Base-by-base conservation (phyloP, 1,140 invertebrate species). In the Sesamia nonagrioides region DNA sequence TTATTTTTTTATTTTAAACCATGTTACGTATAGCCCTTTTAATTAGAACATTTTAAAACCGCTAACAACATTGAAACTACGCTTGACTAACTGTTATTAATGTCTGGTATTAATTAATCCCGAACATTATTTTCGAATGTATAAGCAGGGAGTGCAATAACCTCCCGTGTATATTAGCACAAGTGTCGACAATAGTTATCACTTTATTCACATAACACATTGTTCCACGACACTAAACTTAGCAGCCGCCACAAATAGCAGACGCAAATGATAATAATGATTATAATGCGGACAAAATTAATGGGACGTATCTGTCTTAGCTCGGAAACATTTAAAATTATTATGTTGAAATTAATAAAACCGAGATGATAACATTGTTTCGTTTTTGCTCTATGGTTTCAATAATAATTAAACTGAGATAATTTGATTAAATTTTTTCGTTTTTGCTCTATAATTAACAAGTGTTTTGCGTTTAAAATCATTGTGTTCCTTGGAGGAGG, bases 111-210 rank as follows among this genome's bases (percentile, higher is more conserved):
- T 15, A 6, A 17, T n/a, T 50, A 50, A 17, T 54, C 13, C 11
- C 13, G 15, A 50, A 50, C 13, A 58, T 27, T 58, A 58, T 58
- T 61, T 40, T 17, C 4, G 8, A 40, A 40, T 40, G 37, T 40
- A 6, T 27, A 61, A 17, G 9, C 7, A 27, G 17, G 13, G 27
- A 61, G 60, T 37, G 33, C 42, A 71, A 15, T 33, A 27, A 58
- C 77, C 21, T 58, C n/a, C 21, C 37, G n/a, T 18, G 52, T 27
- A 37, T 78, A 42, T 56, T 56, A 27, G 68, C 74, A 76, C 63
- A 52, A 58, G 17, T 63, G 45, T 60, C 33, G 58, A 7, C 33
- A 6, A 42, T 71, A 71, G 45, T 3, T 27, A 68, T 21, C 21
- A 27, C n/a, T 69, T 50, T 56, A 52, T 21, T 45, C 9, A 45